Percentiles rank a stretch among this genome's conserved stretches.
These are phyloP conservation scores for Pseudomyrmex dendroicus DNA, from an alignment of 1,140 invertebrate genomes.

Conservation along the genomic window DNA sequence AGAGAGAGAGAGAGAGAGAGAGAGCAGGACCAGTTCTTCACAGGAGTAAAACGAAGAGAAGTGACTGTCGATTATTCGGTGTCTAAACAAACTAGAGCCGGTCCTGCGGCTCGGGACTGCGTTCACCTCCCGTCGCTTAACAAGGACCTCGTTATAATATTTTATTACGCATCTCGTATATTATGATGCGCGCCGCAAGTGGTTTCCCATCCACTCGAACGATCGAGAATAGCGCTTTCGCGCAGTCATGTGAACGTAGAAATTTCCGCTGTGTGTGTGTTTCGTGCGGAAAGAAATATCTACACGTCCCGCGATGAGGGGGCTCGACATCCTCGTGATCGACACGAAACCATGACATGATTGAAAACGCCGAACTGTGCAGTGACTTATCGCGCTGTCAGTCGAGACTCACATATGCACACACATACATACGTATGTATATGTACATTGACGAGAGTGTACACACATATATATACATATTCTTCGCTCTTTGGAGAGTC, in stretches of 20 bases:
- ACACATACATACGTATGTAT: background rate
- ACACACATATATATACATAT: no score
- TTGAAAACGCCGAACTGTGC: conserved; percentile 40
- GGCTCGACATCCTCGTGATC: conserved; percentile 18
- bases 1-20: conserved; percentile 46
- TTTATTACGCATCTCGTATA: conserved; percentile 76
- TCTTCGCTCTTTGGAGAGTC: no score
- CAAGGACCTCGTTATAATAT: conserved; percentile 85
- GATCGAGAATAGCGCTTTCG: conserved; percentile 39
- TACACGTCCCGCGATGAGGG: background rate
- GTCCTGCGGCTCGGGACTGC: conserved; percentile 60
- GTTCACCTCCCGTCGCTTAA: conserved; percentile 78
- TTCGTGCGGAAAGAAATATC: conserved; percentile 8
- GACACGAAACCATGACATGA: conserved; percentile 25
- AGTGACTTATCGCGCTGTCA: conserved; percentile 56
- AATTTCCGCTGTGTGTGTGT: conserved; percentile 43
- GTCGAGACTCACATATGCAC: background rate
- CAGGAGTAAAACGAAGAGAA: conserved; percentile 68
- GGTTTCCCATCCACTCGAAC: conserved; percentile 31
- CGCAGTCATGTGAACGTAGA: conserved; percentile 51
- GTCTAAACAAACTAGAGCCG: conserved; percentile 84
- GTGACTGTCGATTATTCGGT: conserved; percentile 84
- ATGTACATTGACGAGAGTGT: conserved; percentile 14
- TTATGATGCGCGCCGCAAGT: conserved; percentile 21
- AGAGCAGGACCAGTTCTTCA: conserved; percentile 7